Conservation (phyloP, 2,888 invertebrate species). For the Diplazon laetatorius region DNA sequence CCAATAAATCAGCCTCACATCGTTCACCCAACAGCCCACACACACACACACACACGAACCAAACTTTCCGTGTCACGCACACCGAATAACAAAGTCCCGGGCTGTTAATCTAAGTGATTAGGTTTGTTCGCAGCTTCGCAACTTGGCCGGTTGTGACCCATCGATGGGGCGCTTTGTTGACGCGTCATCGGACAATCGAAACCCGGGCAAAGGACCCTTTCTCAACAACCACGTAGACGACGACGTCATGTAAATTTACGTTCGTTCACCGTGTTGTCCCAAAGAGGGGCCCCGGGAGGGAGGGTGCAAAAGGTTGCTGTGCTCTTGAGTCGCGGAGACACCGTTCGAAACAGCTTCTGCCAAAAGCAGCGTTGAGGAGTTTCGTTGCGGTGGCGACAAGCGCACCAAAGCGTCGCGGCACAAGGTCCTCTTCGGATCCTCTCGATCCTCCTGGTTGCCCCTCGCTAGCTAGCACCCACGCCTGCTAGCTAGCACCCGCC, state of each 20-base stretch:
- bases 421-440: constrained; percentile 48
- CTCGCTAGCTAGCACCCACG: constrained; percentile 13
- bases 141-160: constrained; percentile 17
- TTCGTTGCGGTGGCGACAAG: constrained; percentile 25
- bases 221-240: constrained; percentile 20
- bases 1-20: not conserved
- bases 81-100: too few species aligned
- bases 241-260: constrained; percentile 58
- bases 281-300: too few species aligned
- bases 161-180: constrained; percentile 28
- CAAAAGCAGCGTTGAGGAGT: constrained; percentile 20
- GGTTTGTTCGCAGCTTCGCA: constrained; percentile 38
- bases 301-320: constrained; percentile 35
- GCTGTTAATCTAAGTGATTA: constrained; percentile 57
- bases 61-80: constrained; percentile 22
- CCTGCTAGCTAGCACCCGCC: constrained; percentile 44
- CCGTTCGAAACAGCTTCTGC: constrained; percentile 15
- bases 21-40: not conserved
- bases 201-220: constrained; percentile 35
- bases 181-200: constrained; percentile 17
- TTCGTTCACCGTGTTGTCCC: constrained; percentile 47
- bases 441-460: constrained; percentile 20
- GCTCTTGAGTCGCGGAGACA: constrained; percentile 36
- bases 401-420: constrained; percentile 17
- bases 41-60: not conserved